A percentile compares a stretch with the other conserved stretches of the same genome.
phyloP scores from a whole-genome alignment of 2,797 vertebrate genomes.

The Leuciscus waleckii region DNA sequence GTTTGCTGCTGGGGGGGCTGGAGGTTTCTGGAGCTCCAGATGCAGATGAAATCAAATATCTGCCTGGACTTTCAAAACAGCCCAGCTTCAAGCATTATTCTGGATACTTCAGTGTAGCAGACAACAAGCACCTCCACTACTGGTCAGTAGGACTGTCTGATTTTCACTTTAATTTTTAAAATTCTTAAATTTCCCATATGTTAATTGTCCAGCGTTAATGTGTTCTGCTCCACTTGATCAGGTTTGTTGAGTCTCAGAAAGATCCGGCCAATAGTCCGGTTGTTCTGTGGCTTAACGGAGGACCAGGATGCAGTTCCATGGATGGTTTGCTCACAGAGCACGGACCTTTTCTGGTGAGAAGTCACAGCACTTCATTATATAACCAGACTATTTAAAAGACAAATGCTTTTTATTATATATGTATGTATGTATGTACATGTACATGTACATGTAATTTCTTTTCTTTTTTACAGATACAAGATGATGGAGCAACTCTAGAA shows the following conservation, averaged over 20 bases:
- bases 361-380: neutral
- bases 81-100: constrained; percentile 91
- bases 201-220: neutral
- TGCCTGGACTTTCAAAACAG: constrained; percentile 92
- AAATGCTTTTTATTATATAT: neutral
- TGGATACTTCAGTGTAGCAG: constrained; percentile 85
- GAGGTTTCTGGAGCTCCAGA: constrained; percentile 70
- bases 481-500: constrained; percentile 84
- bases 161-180: no score
- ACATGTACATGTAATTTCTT: no score
- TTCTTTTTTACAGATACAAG: constrained; percentile 82
- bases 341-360: constrained; percentile 89
- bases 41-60: constrained; percentile 82
- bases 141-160: constrained; percentile 76
- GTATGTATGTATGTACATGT: no score
- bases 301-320: constrained; percentile 94
- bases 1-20: constrained; percentile 56
- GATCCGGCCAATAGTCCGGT: constrained; percentile 81
- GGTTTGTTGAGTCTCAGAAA: constrained; percentile 93
- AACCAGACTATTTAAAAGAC: neutral
- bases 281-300: constrained; percentile 95
- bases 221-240: constrained; percentile 60
- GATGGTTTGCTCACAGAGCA: constrained; percentile 93
- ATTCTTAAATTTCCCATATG: neutral
- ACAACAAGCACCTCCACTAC: constrained; percentile 89